A percentile compares a stretch with the other conserved stretches of the same genome.
Conservation (phyloP, 2,113 vertebrate genomes). For the Aphelocoma coerulescens region DNA sequence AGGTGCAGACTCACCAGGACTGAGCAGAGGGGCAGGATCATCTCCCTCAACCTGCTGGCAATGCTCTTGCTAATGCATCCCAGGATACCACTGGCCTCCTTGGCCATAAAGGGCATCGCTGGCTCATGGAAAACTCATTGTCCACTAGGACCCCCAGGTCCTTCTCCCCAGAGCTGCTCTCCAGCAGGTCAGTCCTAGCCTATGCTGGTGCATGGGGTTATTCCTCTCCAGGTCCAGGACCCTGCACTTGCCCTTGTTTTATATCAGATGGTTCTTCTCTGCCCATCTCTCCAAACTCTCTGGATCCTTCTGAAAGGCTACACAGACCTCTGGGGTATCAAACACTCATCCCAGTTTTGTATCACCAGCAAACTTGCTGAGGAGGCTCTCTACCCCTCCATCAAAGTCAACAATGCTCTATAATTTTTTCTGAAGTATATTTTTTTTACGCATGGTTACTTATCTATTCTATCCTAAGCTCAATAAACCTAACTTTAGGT, state of each 20-base stretch:
- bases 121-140: not conserved
- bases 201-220: not conserved
- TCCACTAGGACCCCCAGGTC: not conserved
- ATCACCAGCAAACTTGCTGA: not conserved
- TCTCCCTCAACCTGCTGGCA: not conserved
- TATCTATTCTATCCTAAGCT: not conserved
- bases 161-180: not conserved
- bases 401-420: not conserved
- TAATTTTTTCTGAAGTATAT: not conserved
- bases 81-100: not conserved
- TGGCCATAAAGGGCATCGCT: not conserved
- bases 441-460: not conserved
- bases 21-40: not conserved
- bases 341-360: not conserved
- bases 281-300: not conserved
- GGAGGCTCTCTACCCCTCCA: not conserved
- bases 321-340: not conserved
- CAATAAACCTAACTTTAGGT: not conserved
- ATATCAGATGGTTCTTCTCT: not conserved
- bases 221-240: not conserved
- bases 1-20: no score
- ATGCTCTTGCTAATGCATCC: not conserved
- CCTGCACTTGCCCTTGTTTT: not conserved
- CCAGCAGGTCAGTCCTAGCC: not conserved
- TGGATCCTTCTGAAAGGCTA: not conserved